Conservation (phyloP, 2,888 invertebrate species). For the Bellardia pandia region DNA sequence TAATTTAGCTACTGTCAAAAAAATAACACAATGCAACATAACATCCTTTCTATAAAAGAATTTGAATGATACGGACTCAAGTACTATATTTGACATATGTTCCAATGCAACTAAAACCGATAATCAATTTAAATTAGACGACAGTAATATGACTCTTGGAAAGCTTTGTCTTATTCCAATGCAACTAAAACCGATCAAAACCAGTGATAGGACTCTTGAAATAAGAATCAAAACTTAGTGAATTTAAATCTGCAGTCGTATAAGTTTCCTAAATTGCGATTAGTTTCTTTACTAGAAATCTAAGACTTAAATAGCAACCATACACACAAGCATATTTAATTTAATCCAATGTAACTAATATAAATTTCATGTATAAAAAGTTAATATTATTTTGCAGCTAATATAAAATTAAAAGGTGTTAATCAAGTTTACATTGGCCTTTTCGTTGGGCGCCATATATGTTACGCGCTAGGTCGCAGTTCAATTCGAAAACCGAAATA, state of each 20-base stretch:
- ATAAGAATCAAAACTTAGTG: not conserved
- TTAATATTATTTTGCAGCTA: not conserved
- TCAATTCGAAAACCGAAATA: not conserved
- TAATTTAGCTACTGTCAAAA: not conserved
- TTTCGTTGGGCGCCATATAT: constrained; percentile 13
- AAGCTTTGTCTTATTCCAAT: not conserved
- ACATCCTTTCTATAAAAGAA: not conserved
- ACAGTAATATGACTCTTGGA: not conserved
- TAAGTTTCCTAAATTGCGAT: constrained; percentile 6
- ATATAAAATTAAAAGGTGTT: not conserved
- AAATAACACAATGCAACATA: constrained; percentile 3
- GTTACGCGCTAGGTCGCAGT: not conserved
- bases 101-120: constrained; percentile 1
- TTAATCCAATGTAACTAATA: not conserved
- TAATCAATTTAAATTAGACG: too few species aligned
- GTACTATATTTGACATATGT: not conserved
- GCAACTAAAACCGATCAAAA: not conserved
- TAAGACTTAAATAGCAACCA: constrained; percentile 21
- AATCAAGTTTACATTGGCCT: not conserved
- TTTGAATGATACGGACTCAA: constrained; percentile 6
- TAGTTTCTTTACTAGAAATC: constrained; percentile 5
- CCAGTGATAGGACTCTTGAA: constrained; percentile 15
- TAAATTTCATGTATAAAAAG: not conserved
- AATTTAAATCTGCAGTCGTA: not conserved
- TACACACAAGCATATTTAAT: not conserved